Evolutionary conservation across 2,797 vertebrate species (phyloP), one percentile per base, ranked within the genome.

Genomic region (Clarias pachynema): DNA sequence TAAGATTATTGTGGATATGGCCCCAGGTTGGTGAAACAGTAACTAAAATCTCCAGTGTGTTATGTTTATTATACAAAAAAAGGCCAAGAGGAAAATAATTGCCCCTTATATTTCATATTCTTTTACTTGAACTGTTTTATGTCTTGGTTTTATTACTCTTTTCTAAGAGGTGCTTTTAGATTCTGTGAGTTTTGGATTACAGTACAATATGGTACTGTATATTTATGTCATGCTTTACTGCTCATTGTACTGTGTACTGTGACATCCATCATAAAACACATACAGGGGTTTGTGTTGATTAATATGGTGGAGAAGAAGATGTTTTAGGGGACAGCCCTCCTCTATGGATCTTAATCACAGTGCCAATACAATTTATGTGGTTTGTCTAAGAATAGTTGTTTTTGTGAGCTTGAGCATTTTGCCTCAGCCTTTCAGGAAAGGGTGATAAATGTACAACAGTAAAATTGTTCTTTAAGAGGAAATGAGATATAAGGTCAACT

Each of bases 161-260:
- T 57, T 49, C 22, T 26, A 6, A 79, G 59, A 62, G 63, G 31
- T 63, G 77, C 29, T 82, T 79, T 81, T 40, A 74, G 37, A 57
- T 49, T 63, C 18, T n/a, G 77, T 78, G 56, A 2, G 1, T 82
- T 40, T 85, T 75, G 20, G 20, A 78, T 82, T 69, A 85, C 74
- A 88, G 79, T 82, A 84, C 77, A 78, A 22, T 83, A 65, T 34
- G 31, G 69, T 84, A 85, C 81, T 89, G 86, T 85, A 86, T 86
- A 37, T 86, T 80, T 86, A 60, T 49, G 26, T 49, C 44, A 22
- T 73, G 37, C 82, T 75, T 60, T 70, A 68, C 24, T 77, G 44
- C 14, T 26, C 20, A 22, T 37, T 75, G 79, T 68, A 85, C 81
- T 85, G 15, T 72, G 69, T 68, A 85, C 81, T 83, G 15, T 77